Base-by-base conservation (phyloP, 2,797 vertebrate species). In the Parauchenoglanis ngamensis region DNA sequence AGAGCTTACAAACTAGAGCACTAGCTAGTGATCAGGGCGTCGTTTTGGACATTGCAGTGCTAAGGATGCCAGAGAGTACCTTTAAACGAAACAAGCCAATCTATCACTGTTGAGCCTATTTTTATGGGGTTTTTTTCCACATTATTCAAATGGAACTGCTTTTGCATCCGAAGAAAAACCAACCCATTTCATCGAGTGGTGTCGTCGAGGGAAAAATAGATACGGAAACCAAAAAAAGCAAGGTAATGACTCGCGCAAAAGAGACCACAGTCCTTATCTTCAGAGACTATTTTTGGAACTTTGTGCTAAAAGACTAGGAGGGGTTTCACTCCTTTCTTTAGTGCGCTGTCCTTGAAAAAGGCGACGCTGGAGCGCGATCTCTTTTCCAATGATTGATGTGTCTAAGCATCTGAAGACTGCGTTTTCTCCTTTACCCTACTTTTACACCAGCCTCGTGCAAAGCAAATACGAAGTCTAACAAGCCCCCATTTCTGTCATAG, bases 151-250 rank as follows among this genome's bases (percentile, higher is more conserved):
- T 63, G 40, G 40, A 81, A 28, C 59, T n/a, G 59, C 57, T 81
- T 44, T 63, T 10, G 35, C 6, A n/a, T 81, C 59, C n/a, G 79
- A 46, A 15, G 2, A 63, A 46, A 63, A 81, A 63, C 40, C 65
- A 81, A 81, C 57, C 35, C 59, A 81, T 81, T 63, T 65, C 63
- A 63, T 81, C 59, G 65, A 81, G 59, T 49, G 56, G 35, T n/a
- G 78, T 23, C 35, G 77, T 13, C 40, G 54, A 59, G 25, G 17
- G 76, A 31, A 31, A 76, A 76, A 75, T 7, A 15, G 49, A 79
- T 40, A 59, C 6, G 28, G 21, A 40, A 76, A 76, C 12, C 23
- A 76, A 21, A 40, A 8, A 3, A 49, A 19, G 49, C 25, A 44
- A 80, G 1, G 35, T 61, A 80, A 80, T 61, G 78, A 61, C 35